A percentile compares a stretch with the other conserved stretches of the same genome.
Evolutionary conservation across 1,140 invertebrate species (phyloP).

Genomic region (Drosophila elegans): DNA sequence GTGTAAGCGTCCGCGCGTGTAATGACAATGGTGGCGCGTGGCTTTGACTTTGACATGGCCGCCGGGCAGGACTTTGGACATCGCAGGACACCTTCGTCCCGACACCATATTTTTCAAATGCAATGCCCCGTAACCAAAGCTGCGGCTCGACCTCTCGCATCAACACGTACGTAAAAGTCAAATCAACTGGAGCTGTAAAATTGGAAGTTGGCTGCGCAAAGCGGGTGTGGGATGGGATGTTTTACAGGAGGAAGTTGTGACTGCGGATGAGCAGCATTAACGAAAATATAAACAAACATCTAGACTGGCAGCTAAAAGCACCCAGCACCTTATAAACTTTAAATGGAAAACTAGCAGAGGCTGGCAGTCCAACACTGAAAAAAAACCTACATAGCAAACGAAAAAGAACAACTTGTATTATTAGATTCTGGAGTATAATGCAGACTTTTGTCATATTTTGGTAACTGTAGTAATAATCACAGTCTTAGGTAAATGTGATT

Average conservation of each 20-base stretch:
- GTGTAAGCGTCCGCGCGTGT: conserved; percentile 79
- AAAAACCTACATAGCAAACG: background rate
- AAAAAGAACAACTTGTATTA: no score
- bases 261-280: conserved; percentile 56
- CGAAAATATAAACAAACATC: conserved; percentile 76
- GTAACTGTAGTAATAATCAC: no score
- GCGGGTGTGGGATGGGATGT: conserved; percentile 3
- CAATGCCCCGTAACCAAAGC: conserved; percentile 63
- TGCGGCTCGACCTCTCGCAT: conserved; percentile 55
- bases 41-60: conserved; percentile 80
- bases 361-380: conserved; percentile 1
- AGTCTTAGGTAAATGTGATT: no score
- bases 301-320: conserved; percentile 74
- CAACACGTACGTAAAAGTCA: conserved; percentile 75
- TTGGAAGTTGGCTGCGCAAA: conserved; percentile 12
- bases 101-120: conserved; percentile 57
- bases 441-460: no score
- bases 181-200: conserved; percentile 60
- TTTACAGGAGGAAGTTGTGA: conserved; percentile 24
- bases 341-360: conserved; percentile 56
- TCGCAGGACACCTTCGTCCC: conserved; percentile 4
- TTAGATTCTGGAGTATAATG: no score
- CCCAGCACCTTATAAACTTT: conserved; percentile 77
- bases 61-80: conserved; percentile 33
- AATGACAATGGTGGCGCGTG: conserved; percentile 79